phyloP scores from a whole-genome alignment of 1,140 invertebrate genomes.

The Conopomorpha cramerella region DNA sequence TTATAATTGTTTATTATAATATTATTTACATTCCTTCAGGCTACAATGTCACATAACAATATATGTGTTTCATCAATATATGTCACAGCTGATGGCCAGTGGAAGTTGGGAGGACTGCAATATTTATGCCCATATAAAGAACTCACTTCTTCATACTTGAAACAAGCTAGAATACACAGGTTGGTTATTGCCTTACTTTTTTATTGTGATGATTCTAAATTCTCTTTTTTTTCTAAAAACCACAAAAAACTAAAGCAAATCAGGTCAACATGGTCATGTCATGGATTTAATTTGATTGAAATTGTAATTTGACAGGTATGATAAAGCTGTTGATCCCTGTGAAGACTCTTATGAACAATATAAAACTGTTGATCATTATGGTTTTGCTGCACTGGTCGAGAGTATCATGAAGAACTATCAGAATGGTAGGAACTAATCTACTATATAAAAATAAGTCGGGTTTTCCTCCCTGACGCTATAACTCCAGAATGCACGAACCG shows the following conservation, averaged over 20 bases:
- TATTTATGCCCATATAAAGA: conserved; percentile 74
- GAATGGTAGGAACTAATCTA: conserved; percentile 62
- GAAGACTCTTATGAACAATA: conserved; percentile 64
- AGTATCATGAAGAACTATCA: conserved; percentile 69
- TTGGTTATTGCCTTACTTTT: conserved; percentile 11
- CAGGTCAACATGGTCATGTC: no score
- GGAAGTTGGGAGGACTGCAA: conserved; percentile 83
- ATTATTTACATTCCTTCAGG: conserved; percentile 39
- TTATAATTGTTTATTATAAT: background rate
- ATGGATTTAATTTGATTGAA: no score
- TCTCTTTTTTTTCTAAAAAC: no score
- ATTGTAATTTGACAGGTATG: conserved; percentile 55
- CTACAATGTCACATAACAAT: conserved; percentile 79
- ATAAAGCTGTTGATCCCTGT: conserved; percentile 71
- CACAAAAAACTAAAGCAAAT: no score
- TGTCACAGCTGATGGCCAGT: conserved; percentile 77
- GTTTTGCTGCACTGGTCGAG: conserved; percentile 78
- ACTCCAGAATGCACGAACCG: no score
- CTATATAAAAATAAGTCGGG: no score
- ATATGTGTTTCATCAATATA: conserved; percentile 79
- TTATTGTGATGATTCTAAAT: no score
- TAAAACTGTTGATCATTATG: conserved; percentile 74
- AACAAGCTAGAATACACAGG: conserved; percentile 67
- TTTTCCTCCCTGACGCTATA: no score
- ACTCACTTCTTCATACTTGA: conserved; percentile 68